Evolutionary conservation across 2,113 vertebrate species (phyloP).

Genomic region (Myiozetetes cayanensis): DNA sequence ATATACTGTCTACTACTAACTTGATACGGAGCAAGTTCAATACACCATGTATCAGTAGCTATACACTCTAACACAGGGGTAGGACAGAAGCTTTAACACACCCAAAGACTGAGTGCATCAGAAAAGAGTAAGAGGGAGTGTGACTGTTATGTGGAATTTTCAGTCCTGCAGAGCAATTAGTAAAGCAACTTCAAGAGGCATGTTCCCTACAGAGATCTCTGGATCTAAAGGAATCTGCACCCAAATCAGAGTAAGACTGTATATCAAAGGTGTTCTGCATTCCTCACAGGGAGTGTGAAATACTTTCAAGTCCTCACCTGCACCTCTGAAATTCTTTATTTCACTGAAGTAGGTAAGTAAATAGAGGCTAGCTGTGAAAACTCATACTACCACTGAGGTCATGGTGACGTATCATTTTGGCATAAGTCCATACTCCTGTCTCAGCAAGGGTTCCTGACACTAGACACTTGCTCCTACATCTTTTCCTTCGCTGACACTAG

Average conservation of each 20-base stretch:
- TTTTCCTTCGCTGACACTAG: not conserved
- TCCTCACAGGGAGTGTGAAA: not conserved
- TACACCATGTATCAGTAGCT: not conserved
- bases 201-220: not conserved
- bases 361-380: not conserved
- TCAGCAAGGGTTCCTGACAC: not conserved
- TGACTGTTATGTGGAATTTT: not conserved
- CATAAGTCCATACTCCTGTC: not conserved
- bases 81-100: not conserved
- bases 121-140: not conserved
- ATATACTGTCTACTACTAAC: not conserved
- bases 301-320: conserved; percentile 27
- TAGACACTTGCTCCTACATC: not conserved
- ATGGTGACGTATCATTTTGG: not conserved
- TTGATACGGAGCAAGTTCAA: not conserved
- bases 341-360: conserved; percentile 9
- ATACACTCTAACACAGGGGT: not conserved
- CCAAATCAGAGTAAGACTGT: not conserved
- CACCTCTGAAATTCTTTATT: conserved; percentile 31
- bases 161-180: not conserved
- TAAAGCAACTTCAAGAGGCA: not conserved
- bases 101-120: not conserved
- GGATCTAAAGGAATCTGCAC: not conserved
- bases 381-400: not conserved
- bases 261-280: conserved; percentile 14